Evolutionary conservation across 1,140 invertebrate species (phyloP).

Genomic region (Papilio dardanus): DNA sequence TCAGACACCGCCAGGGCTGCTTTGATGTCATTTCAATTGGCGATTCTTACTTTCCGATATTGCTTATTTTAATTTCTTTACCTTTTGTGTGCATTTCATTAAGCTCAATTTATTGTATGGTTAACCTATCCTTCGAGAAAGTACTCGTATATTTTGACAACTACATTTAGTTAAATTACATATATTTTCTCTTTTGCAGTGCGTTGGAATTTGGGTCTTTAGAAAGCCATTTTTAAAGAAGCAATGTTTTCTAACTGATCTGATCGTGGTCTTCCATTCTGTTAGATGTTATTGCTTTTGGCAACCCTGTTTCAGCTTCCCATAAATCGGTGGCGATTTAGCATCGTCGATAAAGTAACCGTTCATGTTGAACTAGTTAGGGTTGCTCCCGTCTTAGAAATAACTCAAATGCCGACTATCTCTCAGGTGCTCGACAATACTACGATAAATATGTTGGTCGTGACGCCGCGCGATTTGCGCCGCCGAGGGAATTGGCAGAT

Average conservation of each 20-base stretch:
- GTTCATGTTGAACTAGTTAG: slow-evolving; percentile 39
- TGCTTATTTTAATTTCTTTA: background rate
- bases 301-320: background rate
- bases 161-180: no score
- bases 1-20: slow-evolving; percentile 37
- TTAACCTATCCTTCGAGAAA: no score
- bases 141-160: no score
- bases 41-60: background rate
- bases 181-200: no score
- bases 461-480: slow-evolving; percentile 20
- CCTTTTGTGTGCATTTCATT: background rate
- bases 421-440: slow-evolving; percentile 19
- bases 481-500: slow-evolving; percentile 17
- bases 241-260: no score
- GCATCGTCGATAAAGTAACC: slow-evolving; percentile 34
- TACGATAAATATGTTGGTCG: slow-evolving; percentile 36
- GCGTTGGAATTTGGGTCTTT: no score
- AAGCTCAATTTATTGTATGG: no score
- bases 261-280: background rate
- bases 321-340: slow-evolving; percentile 34
- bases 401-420: slow-evolving; percentile 35
- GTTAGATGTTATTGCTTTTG: background rate
- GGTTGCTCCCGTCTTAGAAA: slow-evolving; percentile 30
- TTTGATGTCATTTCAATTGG: slow-evolving; percentile 6
- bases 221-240: no score